Percentiles rank a stretch among this genome's conserved stretches.
These are phyloP conservation scores for Eubucco bourcierii DNA, from an alignment of 2,113 vertebrate species.

Conservation along the genomic window DNA sequence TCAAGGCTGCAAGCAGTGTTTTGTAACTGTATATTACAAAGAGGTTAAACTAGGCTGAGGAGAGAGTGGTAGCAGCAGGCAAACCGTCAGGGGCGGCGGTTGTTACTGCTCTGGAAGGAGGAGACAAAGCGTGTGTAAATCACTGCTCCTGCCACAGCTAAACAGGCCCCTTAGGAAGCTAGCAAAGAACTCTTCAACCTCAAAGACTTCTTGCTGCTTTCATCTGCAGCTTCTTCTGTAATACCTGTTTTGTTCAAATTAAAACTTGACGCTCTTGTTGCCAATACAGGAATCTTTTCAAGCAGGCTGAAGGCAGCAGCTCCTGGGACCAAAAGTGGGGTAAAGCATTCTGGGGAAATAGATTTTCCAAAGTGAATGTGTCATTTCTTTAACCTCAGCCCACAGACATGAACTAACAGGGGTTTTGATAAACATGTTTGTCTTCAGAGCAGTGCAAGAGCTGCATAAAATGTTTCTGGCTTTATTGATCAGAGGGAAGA, in stretches of 20 bases:
- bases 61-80: background rate
- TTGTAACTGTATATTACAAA: slow-evolving; percentile 31
- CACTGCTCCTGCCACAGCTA: background rate
- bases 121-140: slow-evolving; percentile 20
- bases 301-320: background rate
- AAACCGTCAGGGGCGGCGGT: slow-evolving; percentile 30
- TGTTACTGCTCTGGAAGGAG: slow-evolving; percentile 30
- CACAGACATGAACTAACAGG: background rate
- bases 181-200: slow-evolving; percentile 42
- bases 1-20: slow-evolving; percentile 18
- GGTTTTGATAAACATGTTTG: background rate
- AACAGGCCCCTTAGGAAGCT: slow-evolving; percentile 42
- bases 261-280: slow-evolving; percentile 7
- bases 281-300: slow-evolving; percentile 18
- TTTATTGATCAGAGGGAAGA: background rate
- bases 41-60: background rate
- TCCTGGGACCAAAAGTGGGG: background rate
- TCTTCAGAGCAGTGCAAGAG: slow-evolving; percentile 1
- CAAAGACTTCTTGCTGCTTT: slow-evolving; percentile 48
- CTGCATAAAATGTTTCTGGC: background rate
- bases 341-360: background rate
- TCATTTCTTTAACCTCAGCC: background rate
- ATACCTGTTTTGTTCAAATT: slow-evolving; percentile 60
- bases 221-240: slow-evolving; percentile 1
- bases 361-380: slow-evolving; percentile 4